A percentile compares a stretch with the other conserved stretches of the same genome.
These are phyloP conservation scores for Climacteris rufus DNA, from an alignment of 2,113 vertebrate species.

Conservation along the genomic window DNA sequence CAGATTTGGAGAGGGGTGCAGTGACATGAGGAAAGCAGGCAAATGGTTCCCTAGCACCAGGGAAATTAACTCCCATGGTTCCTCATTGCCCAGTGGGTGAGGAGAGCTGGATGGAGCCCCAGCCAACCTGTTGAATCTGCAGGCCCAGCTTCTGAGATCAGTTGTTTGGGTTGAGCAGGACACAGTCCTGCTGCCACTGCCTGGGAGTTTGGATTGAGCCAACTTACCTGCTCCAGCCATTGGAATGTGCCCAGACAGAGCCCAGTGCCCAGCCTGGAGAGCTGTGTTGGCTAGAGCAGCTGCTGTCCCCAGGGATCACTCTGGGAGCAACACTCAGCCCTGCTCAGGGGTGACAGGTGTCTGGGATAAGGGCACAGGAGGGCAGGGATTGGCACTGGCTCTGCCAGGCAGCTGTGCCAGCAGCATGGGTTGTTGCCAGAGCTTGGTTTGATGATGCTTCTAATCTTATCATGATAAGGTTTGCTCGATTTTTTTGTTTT, in stretches of 20 bases:
- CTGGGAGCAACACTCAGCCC: not conserved
- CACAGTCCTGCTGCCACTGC: not conserved
- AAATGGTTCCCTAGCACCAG: not conserved
- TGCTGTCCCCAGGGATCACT: not conserved
- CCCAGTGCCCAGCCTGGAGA: not conserved
- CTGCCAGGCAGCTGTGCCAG: not conserved
- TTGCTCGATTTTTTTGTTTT: not conserved
- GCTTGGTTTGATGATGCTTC: not conserved
- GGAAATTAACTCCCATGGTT: not conserved
- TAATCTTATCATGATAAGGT: not conserved
- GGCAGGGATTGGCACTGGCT: not conserved
- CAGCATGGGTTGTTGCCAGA: not conserved
- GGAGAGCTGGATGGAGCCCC: not conserved
- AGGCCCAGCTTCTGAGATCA: rapidly evolving
- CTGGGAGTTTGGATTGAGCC: not conserved
- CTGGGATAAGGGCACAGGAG: not conserved
- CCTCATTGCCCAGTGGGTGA: rapidly evolving
- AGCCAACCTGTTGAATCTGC: not conserved
- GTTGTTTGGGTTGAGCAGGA: not conserved
- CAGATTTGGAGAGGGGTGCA: not conserved
- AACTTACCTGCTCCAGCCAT: too few species aligned
- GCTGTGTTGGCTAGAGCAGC: rapidly evolving
- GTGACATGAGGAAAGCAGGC: rapidly evolving
- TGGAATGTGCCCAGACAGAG: rapidly evolving
- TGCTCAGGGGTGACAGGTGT: not conserved